A percentile compares a stretch with the other conserved stretches of the same genome.
Conservation (phyloP, 2,797 vertebrate species). For the Hoplostethus atlanticus region DNA sequence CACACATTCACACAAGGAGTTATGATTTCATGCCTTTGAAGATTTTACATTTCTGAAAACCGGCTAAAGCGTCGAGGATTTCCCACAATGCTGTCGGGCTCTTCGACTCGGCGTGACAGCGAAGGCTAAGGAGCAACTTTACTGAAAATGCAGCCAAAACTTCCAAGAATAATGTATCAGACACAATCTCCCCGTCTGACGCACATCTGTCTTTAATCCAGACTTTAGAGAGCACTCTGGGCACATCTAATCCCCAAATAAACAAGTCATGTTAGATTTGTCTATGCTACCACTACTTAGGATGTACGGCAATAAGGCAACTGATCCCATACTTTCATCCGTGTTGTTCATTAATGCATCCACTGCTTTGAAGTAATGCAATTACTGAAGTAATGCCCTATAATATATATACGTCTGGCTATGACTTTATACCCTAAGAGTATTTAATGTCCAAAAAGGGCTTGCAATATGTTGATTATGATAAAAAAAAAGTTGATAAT, state of each 20-base stretch:
- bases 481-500: background rate
- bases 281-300: constrained; percentile 53
- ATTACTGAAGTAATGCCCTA: constrained; percentile 34
- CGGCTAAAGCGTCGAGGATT: background rate
- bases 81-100: background rate
- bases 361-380: constrained; percentile 26
- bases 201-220: constrained; percentile 64
- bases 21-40: constrained; percentile 15
- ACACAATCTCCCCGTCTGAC: constrained; percentile 50
- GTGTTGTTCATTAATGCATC: constrained; percentile 39
- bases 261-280: constrained; percentile 61
- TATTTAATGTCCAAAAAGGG: background rate
- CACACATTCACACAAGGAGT: constrained; percentile 36
- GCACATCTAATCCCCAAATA: constrained; percentile 61
- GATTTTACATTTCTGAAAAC: background rate
- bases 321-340: constrained; percentile 28
- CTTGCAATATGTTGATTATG: background rate
- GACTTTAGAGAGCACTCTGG: constrained; percentile 59
- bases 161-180: constrained; percentile 52
- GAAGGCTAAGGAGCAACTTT: background rate
- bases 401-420: constrained; percentile 16
- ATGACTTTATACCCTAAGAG: constrained; percentile 12
- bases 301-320: constrained; percentile 16
- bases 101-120: background rate
- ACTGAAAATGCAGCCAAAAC: constrained; percentile 7